These are phyloP conservation scores for Pheosia tremula DNA, from an alignment of 2,888 invertebrate genomes.

Conservation along the genomic window DNA sequence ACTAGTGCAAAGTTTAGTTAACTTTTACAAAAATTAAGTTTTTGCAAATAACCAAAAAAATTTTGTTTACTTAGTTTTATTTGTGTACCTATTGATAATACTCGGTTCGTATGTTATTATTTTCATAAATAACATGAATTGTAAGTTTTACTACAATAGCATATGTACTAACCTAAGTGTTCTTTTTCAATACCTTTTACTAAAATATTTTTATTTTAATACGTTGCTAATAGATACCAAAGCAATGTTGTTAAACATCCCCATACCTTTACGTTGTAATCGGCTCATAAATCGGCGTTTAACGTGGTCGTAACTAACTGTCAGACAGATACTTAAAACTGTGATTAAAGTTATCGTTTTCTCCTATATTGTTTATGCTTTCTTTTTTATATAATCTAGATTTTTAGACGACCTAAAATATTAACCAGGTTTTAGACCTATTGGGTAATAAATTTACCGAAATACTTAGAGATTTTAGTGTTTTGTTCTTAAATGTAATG, in stretches of 20 bases:
- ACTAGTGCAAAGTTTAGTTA: no score
- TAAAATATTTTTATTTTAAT: background rate
- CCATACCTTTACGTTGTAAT: constrained; percentile 4
- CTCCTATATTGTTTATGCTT: constrained; percentile 10
- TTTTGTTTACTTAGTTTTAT: no score
- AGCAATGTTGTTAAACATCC: background rate
- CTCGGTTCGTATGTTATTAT: no score
- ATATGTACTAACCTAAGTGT: background rate
- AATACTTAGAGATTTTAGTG: constrained; percentile 9
- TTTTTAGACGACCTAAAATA: constrained; percentile 15
- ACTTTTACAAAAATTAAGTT: no score
- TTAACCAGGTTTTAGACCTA: constrained; percentile 23
- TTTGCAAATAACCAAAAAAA: no score
- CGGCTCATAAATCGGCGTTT: constrained; percentile 14
- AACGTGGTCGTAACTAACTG: constrained; percentile 13
- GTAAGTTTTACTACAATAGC: no score
- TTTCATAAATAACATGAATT: no score
- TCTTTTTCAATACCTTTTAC: background rate
- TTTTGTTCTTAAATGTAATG: constrained; percentile 9
- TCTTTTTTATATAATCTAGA: constrained; percentile 12
- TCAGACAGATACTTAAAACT: constrained; percentile 9
- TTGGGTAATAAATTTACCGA: constrained; percentile 12
- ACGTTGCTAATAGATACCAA: background rate
- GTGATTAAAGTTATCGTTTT: constrained; percentile 5
- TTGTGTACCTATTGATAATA: no score